phyloP scores from a whole-genome alignment of 2,113 vertebrate genomes.

The Cynoglossus semilaevis region DNA sequence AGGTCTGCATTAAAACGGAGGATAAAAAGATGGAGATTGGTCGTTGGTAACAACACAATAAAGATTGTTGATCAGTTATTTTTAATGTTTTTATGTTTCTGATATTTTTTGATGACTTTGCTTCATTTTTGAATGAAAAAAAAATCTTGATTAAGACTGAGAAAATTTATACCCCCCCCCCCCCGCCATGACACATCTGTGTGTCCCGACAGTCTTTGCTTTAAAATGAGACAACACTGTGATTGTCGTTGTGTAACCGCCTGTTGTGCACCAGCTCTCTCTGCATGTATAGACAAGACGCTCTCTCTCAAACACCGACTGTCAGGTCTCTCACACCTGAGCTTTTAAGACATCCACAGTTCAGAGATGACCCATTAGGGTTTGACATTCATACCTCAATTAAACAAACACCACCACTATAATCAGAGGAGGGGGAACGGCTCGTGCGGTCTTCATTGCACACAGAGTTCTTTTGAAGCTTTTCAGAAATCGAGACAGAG shows the following conservation, averaged over 20 bases:
- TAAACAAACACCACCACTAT: slow-evolving; percentile 52
- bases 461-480: slow-evolving; percentile 56
- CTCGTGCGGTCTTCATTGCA: slow-evolving; percentile 31
- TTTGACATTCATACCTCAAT: slow-evolving; percentile 52
- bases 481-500: slow-evolving; percentile 47
- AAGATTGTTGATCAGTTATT: too few species aligned
- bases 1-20: slow-evolving; percentile 74
- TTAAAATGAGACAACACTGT: slow-evolving; percentile 30
- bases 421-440: slow-evolving; percentile 51
- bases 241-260: slow-evolving; percentile 25
- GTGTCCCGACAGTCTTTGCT: background rate
- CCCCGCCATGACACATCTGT: background rate
- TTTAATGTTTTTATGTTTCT: too few species aligned
- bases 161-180: too few species aligned
- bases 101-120: too few species aligned
- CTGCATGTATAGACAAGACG: slow-evolving; percentile 44
- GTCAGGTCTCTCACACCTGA: slow-evolving; percentile 29
- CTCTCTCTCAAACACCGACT: slow-evolving; percentile 25
- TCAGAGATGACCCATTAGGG: slow-evolving; percentile 41
- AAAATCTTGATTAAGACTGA: too few species aligned
- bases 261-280: slow-evolving; percentile 34
- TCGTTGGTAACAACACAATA: too few species aligned
- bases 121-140: too few species aligned
- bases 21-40: background rate
- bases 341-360: slow-evolving; percentile 44